Base-by-base conservation (phyloP, 2,113 vertebrate species). In the Mola mola region DNA sequence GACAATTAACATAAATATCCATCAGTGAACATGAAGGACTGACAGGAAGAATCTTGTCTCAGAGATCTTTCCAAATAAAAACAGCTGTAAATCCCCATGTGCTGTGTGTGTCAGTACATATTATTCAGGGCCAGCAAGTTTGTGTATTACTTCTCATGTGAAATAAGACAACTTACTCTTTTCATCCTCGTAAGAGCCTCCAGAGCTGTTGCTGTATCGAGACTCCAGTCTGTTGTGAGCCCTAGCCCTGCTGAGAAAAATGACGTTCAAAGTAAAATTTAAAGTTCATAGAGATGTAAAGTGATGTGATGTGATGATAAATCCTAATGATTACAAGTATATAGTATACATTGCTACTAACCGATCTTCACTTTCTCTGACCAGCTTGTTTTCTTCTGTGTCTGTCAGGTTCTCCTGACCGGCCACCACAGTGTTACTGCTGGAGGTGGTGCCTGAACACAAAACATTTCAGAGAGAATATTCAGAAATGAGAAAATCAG, bases 121-220 rank as follows among this genome's bases (percentile, higher is more conserved):
- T 13, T 40, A 5, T 16, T 36, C 15, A 49, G 37, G 38, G 25
- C 4, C 17, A 37, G 64, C 5, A 31, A 29, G 17, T 50, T n/a
- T 28, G 8, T n/a, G 20, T 11, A 42, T 43, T 25, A 2, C 24
- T 57, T 62, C 12, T 70, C 60, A 53, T 20, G 52, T 19, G 41
- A 52, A 59, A 8, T 19, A 47, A 59, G 8, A 51, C 3, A 42
- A 91, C 96, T 93, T 89, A 99, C 97, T 94, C 90, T 98, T 99
- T 72, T 99, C 97, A 44, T 99, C 97, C 60, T 99, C 97, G 0
- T 98, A 98, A 3, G 97, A 99, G 46, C 97, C 96, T 84, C 97
- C 97, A 0, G 97, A 99, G 81, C 97, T 98, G 84, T 99, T 98
- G 84, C 97, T 99, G 90, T 98, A 97, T 70, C 97, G 94, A n/a